phyloP scores from a whole-genome alignment of 2,888 invertebrate species.

The Calliopum simillimum region DNA sequence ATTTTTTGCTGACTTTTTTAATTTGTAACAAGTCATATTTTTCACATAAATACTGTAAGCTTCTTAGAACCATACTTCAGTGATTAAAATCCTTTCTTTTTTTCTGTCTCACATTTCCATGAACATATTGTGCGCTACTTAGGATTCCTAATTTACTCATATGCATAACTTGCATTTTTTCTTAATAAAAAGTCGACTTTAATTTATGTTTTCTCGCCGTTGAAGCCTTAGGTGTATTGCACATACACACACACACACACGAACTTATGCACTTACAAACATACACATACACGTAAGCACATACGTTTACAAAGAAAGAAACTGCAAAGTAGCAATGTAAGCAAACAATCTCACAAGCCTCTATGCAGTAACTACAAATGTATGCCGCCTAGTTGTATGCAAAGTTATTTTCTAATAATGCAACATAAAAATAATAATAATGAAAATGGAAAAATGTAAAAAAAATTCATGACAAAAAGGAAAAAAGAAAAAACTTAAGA shows the following conservation, averaged over 20 bases:
- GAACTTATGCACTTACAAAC: slow-evolving; percentile 32
- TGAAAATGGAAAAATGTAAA: slow-evolving; percentile 27
- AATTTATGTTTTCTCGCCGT: slow-evolving; percentile 56
- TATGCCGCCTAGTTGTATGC: slow-evolving; percentile 17
- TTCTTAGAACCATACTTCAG: no score
- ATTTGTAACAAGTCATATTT: no score
- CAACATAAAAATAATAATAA: slow-evolving; percentile 27
- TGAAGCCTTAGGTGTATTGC: slow-evolving; percentile 61
- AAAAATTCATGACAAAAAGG: slow-evolving; percentile 33
- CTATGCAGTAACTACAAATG: no score
- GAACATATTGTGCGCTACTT: not conserved
- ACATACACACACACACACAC: slow-evolving; percentile 24
- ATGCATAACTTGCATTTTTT: slow-evolving; percentile 20
- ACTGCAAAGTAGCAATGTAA: slow-evolving; percentile 51
- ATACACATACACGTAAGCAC: slow-evolving; percentile 19
- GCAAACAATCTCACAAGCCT: not conserved
- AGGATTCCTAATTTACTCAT: not conserved
- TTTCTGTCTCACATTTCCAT: slow-evolving; percentile 5
- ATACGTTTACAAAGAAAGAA: slow-evolving; percentile 50
- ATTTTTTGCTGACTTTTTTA: no score
- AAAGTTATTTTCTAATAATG: slow-evolving; percentile 32
- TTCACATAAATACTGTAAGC: no score
- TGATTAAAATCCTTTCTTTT: no score
- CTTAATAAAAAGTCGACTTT: slow-evolving; percentile 56
- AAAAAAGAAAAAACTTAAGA: slow-evolving; percentile 25